These are phyloP conservation scores for Zaprionus inermis DNA, from an alignment of 1,140 invertebrate species.

Conservation along the genomic window DNA sequence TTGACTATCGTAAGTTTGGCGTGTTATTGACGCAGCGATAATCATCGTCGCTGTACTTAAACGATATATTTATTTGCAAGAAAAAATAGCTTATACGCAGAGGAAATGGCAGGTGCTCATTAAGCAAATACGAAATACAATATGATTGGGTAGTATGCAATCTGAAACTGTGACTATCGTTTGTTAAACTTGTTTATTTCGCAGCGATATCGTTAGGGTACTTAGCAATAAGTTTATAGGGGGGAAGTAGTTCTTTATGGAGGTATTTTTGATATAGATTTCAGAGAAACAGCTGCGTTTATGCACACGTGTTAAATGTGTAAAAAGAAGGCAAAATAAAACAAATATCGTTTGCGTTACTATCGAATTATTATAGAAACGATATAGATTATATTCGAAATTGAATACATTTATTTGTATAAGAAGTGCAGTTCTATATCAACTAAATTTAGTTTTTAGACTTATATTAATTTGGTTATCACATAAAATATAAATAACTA, in stretches of 20 bases:
- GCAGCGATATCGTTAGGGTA: background rate
- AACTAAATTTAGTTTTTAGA: too few relatives aligned
- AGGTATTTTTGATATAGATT: too few relatives aligned
- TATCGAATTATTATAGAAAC: too few relatives aligned
- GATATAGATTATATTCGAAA: too few relatives aligned
- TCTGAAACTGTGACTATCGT: background rate
- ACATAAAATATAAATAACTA: too few relatives aligned
- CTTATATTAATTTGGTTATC: too few relatives aligned
- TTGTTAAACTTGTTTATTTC: background rate
- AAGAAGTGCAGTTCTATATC: too few relatives aligned
- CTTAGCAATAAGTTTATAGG: background rate
- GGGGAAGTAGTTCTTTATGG: background rate
- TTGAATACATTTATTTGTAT: too few relatives aligned
- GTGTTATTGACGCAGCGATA: constrained; percentile 7
- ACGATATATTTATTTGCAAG: background rate
- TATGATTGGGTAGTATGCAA: background rate
- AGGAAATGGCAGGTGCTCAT: background rate
- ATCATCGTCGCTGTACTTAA: background rate
- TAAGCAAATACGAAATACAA: background rate
- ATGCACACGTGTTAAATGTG: too few relatives aligned
- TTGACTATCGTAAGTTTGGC: constrained; percentile 4
- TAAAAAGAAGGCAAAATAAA: too few relatives aligned
- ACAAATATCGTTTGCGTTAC: too few relatives aligned
- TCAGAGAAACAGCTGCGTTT: too few relatives aligned
- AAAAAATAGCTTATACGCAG: background rate